Percentiles rank a stretch among this genome's conserved stretches.
Evolutionary conservation across 2,888 invertebrate genomes (phyloP).

Genomic region (Drosophila cyrtoloma): DNA sequence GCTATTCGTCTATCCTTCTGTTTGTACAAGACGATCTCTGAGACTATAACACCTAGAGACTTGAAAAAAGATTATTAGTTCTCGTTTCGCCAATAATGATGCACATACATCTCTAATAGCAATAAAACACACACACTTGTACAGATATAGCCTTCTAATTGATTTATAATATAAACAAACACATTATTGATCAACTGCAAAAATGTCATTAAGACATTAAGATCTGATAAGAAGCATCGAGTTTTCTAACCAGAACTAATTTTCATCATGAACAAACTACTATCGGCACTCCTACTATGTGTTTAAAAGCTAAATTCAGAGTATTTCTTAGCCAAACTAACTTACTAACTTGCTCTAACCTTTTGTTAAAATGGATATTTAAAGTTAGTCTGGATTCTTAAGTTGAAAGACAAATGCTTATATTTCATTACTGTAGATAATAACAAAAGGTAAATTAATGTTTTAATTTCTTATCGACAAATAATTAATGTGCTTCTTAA

Average conservation of each 20-base stretch:
- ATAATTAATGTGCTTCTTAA: neutral
- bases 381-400: neutral
- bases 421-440: neutral
- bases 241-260: neutral
- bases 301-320: neutral
- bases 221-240: neutral
- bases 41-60: too few relatives aligned
- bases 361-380: neutral
- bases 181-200: neutral
- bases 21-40: too few relatives aligned
- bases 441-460: neutral
- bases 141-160: neutral
- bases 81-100: too few relatives aligned
- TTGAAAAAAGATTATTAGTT: too few relatives aligned
- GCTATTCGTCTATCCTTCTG: too few relatives aligned
- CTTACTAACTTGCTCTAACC: too few relatives aligned
- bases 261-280: neutral
- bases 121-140: neutral
- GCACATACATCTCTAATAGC: neutral
- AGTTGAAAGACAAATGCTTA: neutral
- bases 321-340: too few relatives aligned
- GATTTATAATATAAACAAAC: too few relatives aligned
- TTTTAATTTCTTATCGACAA: neutral
- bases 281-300: too few relatives aligned
- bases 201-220: neutral